Base-by-base conservation (phyloP, 2,888 invertebrate species). In the Chymomyza fuscimana region DNA sequence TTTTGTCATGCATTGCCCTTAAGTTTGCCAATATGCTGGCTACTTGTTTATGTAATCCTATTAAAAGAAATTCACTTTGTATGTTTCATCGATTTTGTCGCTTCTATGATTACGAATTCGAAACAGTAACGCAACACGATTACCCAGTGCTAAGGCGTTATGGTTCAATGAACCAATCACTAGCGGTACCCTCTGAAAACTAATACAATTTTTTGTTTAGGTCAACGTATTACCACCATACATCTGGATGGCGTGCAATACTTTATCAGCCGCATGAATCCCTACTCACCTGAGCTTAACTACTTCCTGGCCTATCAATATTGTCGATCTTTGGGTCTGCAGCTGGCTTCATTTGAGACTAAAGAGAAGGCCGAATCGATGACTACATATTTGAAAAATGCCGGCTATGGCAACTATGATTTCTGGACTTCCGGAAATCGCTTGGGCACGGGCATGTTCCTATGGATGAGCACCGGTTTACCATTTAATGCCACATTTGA, bases 351-450 rank as follows among this genome's bases (percentile, higher is more conserved):
- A 15, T 96, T 97, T 88, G 96, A 96, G 92, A 96, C 96, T 9
- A 95, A 95, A 90, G 97, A 97, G 92, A 97, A 97, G 92, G 96
- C 96, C 5, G 96, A 96, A 90, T 95, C 96, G 60, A 96, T 97
- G 93, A 95, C 95, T 65, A 95, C 95, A 78, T 97, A 96, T 91
- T 93, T 97, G 70, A 95, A 94, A 84, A 96, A 96, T 92, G 96
- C 96, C 89, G 96, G 96, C 93, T 96, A 96, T 91, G 95, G 95
- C 80, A 95, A 96, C 89, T 96, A 95, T 87, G 96, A 96, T 90
- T 97, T 96, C 92, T 97, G 97, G 97, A 96, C 96, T 86, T 96
- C 96, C 70, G 97, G 97, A 73, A 97, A 97, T 92, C 95, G 96
- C 83, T 93, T 97, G 70, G 97, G 97, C 50, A 96, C 96, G 16